Percentiles rank a stretch among this genome's conserved stretches.
phyloP scores from a whole-genome alignment of 2,113 vertebrate genomes.

The Takifugu flavidus region DNA sequence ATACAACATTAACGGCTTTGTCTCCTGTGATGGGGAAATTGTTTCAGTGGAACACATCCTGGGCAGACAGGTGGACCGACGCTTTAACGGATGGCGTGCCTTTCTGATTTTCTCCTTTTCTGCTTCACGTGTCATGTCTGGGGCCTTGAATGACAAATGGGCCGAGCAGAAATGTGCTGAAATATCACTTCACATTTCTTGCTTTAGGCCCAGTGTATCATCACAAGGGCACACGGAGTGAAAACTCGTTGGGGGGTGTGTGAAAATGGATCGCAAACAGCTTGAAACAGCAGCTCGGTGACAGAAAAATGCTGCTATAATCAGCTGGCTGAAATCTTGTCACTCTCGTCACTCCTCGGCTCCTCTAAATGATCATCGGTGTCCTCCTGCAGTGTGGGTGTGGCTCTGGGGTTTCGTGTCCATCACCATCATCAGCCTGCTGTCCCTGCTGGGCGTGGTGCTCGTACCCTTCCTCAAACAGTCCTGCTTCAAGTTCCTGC shows the following conservation, averaged over 20 bases:
- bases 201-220: constrained; percentile 34
- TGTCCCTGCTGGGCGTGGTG: constrained; percentile 93
- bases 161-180: constrained; percentile 29
- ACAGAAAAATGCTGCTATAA: not conserved
- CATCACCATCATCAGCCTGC: constrained; percentile 97
- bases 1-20: constrained; percentile 58
- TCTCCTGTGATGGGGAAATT: constrained; percentile 34
- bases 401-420: constrained; percentile 96
- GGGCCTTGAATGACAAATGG: constrained; percentile 47
- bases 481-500: constrained; percentile 97
- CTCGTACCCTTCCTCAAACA: constrained; percentile 97
- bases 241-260: constrained; percentile 10
- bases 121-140: constrained; percentile 31
- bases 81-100: constrained; percentile 50
- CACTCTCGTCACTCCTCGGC: not conserved
- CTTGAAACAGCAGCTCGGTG: not conserved
- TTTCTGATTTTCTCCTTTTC: constrained; percentile 30
- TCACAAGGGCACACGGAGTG: constrained; percentile 44
- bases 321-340: not conserved
- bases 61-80: constrained; percentile 36
- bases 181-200: constrained; percentile 33
- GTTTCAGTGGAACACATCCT: constrained; percentile 14
- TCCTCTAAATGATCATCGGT: too few relatives aligned
- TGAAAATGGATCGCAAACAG: not conserved
- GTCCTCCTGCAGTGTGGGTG: constrained; percentile 78